Base-by-base conservation (phyloP, 2,888 invertebrate species). In the Cryptocephalus primarius region DNA sequence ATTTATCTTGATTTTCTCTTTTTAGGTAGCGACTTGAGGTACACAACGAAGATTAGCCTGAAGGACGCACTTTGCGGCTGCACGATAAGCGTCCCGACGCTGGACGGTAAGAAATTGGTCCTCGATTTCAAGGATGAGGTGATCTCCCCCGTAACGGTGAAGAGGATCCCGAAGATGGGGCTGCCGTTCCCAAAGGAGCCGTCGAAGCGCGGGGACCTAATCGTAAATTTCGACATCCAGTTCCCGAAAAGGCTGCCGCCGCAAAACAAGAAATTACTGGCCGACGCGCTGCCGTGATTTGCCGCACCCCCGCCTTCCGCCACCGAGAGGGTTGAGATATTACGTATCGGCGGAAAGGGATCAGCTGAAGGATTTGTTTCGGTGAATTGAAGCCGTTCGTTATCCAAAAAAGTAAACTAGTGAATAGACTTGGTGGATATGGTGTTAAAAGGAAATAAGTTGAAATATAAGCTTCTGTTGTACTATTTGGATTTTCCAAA, bases 101-200 rank as follows among this genome's bases (percentile, higher is more conserved):
- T 95, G 61, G 75, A 80, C 12, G 88, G 88, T 8, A 83, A 86
- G 48, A 82, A 81, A 58, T 11, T 45, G 9, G 31, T 32, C 31
- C 73, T 91, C 40, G 83, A 85, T 62, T 75, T 86, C 12, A 79
- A 76, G 44, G 78, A 80, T 55, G 88, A 90, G 63, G 77, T 91
- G 40, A 81, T 93, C 43, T 91, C 87, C 64, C 94, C 95, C 1
- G 83, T 81, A 56, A 86, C 86, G 42, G 80, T 85, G 9, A 88
- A 87, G 65, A 76, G 89, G 60, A 83, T 95, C 60, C 79, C 80
- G 4, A 89, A 89, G 6, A 40, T 87, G 56, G 95, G 96, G 1
- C 73, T 96, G 49, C 95, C 95, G 0, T 83, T 82, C 70, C 91
- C 94, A 1, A 95, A 95, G 72, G 92, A 94, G 60, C 87, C 91